Evolutionary conservation across 2,888 invertebrate genomes (phyloP).

Genomic region (Phlogophora meticulosa): DNA sequence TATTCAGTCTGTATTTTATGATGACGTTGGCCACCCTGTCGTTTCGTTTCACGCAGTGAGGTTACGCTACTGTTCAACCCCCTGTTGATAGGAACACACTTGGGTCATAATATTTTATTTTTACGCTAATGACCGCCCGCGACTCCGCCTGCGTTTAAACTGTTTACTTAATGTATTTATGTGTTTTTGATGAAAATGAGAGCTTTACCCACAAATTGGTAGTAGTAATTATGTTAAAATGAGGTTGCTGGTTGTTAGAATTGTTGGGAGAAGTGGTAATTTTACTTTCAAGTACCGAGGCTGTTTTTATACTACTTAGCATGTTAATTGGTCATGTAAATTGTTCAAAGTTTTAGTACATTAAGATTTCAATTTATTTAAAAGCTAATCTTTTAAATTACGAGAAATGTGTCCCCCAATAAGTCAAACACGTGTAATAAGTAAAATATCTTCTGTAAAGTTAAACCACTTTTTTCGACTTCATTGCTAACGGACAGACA

Average conservation of each 20-base stretch:
- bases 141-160: constrained; percentile 58
- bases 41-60: constrained; percentile 82
- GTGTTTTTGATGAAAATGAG: constrained; percentile 51
- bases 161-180: constrained; percentile 57
- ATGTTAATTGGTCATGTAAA: not conserved
- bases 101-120: constrained; percentile 75
- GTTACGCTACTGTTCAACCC: constrained; percentile 88
- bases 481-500: constrained; percentile 28
- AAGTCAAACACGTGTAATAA: not conserved
- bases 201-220: constrained; percentile 25
- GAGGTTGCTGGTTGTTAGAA: not conserved
- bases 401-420: not conserved
- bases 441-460: constrained; percentile 3
- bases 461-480: constrained; percentile 38
- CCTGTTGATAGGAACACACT: constrained; percentile 82
- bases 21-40: constrained; percentile 76
- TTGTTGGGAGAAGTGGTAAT: constrained; percentile 4
- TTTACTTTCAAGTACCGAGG: not conserved
- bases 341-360: not conserved
- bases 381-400: not conserved
- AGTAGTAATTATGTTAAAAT: constrained; percentile 22
- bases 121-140: constrained; percentile 71
- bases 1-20: constrained; percentile 59
- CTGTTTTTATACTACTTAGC: not conserved
- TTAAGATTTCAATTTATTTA: not conserved